Conservation (phyloP, 2,113 vertebrate genomes). For the Anser brachyrhynchus region DNA sequence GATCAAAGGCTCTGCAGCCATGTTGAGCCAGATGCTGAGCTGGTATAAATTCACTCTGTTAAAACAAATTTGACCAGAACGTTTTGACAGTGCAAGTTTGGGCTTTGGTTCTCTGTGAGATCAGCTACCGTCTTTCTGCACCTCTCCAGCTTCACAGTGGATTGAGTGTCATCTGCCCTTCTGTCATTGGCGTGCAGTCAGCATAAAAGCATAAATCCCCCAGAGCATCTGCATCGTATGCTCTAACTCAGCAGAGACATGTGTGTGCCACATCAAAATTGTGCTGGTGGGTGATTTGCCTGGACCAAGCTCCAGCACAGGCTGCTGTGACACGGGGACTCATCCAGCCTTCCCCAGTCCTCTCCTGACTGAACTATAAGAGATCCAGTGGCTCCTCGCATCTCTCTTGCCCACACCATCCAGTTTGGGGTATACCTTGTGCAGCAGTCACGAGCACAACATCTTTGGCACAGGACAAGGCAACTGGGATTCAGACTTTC, state of each 20-base stretch:
- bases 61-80: neutral
- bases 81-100: neutral
- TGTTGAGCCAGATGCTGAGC: neutral
- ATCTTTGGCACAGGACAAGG: neutral
- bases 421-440: neutral
- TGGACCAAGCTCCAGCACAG: neutral
- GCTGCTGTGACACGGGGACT: neutral
- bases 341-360: accelerated
- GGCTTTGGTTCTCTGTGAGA: neutral
- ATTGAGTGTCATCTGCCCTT: neutral
- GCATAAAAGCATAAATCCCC: neutral
- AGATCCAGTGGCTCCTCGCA: neutral
- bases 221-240: neutral
- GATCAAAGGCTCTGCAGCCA: neutral
- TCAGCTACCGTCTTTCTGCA: neutral
- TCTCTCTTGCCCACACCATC: accelerated
- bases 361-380: neutral
- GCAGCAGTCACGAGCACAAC: neutral
- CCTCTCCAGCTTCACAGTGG: neutral
- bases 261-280: neutral
- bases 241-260: neutral
- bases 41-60: neutral
- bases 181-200: neutral
- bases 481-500: neutral
- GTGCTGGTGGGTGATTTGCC: neutral